Base-by-base conservation (phyloP, 2,888 invertebrate genomes). In the Cylloceria caligata region DNA sequence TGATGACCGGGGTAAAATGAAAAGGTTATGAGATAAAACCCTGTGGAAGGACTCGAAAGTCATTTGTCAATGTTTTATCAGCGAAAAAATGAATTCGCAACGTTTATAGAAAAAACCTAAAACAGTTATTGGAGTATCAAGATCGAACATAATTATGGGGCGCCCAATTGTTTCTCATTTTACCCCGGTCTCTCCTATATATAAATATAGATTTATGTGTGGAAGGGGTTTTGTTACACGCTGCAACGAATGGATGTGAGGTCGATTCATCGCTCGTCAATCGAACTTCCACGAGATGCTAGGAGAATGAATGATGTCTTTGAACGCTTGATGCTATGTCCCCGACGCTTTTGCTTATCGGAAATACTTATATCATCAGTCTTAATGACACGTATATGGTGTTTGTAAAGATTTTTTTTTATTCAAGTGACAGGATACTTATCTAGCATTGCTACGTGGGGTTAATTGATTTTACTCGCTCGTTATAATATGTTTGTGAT, bases 361-460 rank as follows among this genome's bases (percentile, higher is more conserved):
- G 62, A 62, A 76, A 81, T 81, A 81, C 75, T 81, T 76, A 65
- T 76, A 72, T 76, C 76, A 76, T 75, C 75, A 76, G 71, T 62
- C 34, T 57, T 72, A 71, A 75, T 67, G 76, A 76, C 39, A 36
- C 39, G 60, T 13, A 9, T 16, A 42, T 68, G 79, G 80, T 24
- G 13, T 4, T 16, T 5, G 36, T 30, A 21, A 11, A 13, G 3
- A 2, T 52, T 49, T 34, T 19, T 19, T 67, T 67, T 47, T 21
- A 27, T 30, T 49, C 7, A 19, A 39, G 36, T 71, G 45, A 71
- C 64, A 42, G 65, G 27, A 45, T 57, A 57, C 21, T 67, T 42
- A 45, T 62, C 49, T 19, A 24, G 24, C 45, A 42, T 42, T 57
- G 11, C 45, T 57, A 30, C 45, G 11, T 7, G 36, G 9, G 16